Percentiles rank a stretch among this genome's conserved stretches.
phyloP scores from a whole-genome alignment of 2,797 vertebrate species.

The Sebastes vulpes region DNA sequence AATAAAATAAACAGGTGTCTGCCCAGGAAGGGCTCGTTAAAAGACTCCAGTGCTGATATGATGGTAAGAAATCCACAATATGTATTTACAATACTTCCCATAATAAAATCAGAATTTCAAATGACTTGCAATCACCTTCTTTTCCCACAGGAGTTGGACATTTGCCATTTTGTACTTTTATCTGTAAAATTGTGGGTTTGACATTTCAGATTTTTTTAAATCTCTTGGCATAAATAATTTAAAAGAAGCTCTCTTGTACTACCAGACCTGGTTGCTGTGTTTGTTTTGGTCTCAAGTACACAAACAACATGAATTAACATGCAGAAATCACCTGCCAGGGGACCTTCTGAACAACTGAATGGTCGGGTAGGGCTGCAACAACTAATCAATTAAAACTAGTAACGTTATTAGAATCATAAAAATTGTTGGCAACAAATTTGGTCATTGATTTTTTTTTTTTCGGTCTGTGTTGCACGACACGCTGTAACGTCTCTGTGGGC shows the following conservation, averaged over 20 bases:
- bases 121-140: neutral
- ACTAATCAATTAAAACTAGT: neutral
- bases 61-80: neutral
- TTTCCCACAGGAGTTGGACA: neutral
- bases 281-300: neutral
- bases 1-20: neutral
- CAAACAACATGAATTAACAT: slow-evolving; percentile 6
- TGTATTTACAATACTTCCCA: neutral
- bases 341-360: neutral
- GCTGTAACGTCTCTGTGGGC: neutral
- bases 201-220: neutral
- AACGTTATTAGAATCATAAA: neutral
- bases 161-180: neutral
- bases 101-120: neutral
- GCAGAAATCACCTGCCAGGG: neutral
- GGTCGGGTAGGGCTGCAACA: neutral
- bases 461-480: neutral
- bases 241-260: neutral
- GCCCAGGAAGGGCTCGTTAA: neutral
- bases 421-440: neutral
- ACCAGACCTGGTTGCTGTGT: neutral
- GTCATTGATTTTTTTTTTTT: neutral
- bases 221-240: neutral
- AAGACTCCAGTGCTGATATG: neutral
- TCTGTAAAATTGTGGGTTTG: neutral